phyloP scores from a whole-genome alignment of 2,113 vertebrate species.

The Xiphias gladius region DNA sequence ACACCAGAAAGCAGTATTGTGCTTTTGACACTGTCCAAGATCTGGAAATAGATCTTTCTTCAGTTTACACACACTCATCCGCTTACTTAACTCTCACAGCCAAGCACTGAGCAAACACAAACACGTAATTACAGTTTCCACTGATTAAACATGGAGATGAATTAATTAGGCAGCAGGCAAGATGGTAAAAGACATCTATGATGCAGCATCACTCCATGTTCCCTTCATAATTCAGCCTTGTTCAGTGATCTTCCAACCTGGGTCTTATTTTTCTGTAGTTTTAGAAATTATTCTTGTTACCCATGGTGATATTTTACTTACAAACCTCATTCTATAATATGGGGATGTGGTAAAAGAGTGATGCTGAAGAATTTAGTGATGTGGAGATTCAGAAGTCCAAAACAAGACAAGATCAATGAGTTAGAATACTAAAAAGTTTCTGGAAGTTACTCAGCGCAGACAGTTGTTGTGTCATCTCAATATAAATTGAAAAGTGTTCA shows the following conservation, averaged over 20 bases:
- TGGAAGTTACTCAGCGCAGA: not conserved
- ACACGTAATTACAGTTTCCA: slow-evolving; percentile 19
- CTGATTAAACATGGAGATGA: not conserved
- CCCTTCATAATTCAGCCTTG: not conserved
- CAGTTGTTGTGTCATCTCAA: not conserved
- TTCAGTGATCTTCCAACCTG: not conserved
- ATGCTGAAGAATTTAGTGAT: not conserved
- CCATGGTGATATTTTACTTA: not conserved
- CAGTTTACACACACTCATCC: not conserved
- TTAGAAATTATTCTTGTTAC: not conserved
- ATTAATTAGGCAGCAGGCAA: slow-evolving; percentile 22
- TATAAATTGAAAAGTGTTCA: not conserved
- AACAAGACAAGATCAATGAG: slow-evolving; percentile 8
- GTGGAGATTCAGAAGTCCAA: slow-evolving; percentile 17
- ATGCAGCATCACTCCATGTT: not conserved
- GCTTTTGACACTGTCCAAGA: slow-evolving; percentile 28
- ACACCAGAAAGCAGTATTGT: not conserved
- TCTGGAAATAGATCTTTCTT: slow-evolving; percentile 13
- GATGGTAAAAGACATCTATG: not conserved
- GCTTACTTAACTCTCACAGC: slow-evolving; percentile 15
- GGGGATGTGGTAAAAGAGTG: not conserved
- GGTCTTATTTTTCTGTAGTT: not conserved
- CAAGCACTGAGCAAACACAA: slow-evolving; percentile 8
- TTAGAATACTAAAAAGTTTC: slow-evolving; percentile 1
- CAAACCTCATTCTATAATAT: not conserved